Evolutionary conservation across 37 sponge, comb jelly and placozoan genomes (phyloP), one percentile per base, ranked within the genome.

Genomic region (Halichondria panicea): DNA sequence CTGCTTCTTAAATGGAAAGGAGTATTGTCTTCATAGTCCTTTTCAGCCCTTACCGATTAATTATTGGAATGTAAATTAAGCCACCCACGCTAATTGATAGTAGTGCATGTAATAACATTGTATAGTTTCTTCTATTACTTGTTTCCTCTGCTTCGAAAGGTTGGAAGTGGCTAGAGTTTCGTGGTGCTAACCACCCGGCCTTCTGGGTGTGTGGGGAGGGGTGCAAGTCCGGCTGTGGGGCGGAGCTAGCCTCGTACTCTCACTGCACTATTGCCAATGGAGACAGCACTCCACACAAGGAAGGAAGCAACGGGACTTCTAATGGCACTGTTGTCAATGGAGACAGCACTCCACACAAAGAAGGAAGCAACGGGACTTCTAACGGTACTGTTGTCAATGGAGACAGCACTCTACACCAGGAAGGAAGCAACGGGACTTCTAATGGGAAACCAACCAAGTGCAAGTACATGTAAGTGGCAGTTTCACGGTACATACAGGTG

Each of bases 161-260:
- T 53, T 95, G 95, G 95, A 30, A 88, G 44, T 95, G 95, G 95
- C 76, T 81, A 11, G 37, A 60, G 35, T 91, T 71, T 53, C 55
- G 89, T 5, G 31, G 81, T 34, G 89, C 89, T 1, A 52, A 9
- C 22, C 95, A 95, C 71, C 95, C 95, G 28, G 63, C 67, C 27
- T 95, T 95, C 86, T 95, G 92, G 95, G 89, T 95, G 42, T 95
- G 95, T 64, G 31, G 40, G 6, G 59, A 87, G 15, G 80, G 73
- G 8, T 95, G 95, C 75, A 87, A 91, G 79, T 79, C 89, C 21
- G 68, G 77, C 25, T 95, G 95, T 76, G 93, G 89, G 12, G 74
- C 70, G 33, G 79, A 54, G 11, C 75, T 95, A 32, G 61, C 81
- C 27, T 13, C 61, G 11, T 84, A 95, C 65, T 84, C 89, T 7